phyloP scores from a whole-genome alignment of 2,888 invertebrate species.

The Erebia epiphron region DNA sequence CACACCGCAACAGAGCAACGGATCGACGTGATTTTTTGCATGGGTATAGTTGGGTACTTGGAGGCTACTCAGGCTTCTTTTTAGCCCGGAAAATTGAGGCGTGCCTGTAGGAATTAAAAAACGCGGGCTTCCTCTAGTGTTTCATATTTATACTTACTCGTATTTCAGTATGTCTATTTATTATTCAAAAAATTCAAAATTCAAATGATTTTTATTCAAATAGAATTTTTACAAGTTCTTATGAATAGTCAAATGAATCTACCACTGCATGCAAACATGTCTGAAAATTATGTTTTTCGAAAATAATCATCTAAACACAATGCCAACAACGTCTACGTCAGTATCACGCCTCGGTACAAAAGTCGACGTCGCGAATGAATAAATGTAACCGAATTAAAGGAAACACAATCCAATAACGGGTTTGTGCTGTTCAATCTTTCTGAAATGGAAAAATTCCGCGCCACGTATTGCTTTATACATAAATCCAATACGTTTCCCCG shows the following conservation, averaged over 20 bases:
- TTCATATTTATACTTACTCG: background rate
- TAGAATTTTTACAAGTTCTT: no score
- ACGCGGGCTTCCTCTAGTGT: no score
- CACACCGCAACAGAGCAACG: no score
- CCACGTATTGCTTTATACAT: conserved; percentile 22
- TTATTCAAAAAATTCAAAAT: no score
- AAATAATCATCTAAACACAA: background rate
- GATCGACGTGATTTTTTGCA: no score
- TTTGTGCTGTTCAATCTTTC: conserved; percentile 27
- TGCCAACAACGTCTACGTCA: background rate
- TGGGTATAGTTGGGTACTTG: no score
- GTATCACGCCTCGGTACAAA: background rate
- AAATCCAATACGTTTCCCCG: conserved; percentile 23
- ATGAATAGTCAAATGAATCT: no score
- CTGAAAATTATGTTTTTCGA: background rate
- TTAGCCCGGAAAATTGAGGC: no score
- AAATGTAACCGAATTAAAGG: conserved; percentile 35
- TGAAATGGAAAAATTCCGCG: conserved; percentile 21
- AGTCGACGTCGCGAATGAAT: conserved; percentile 28
- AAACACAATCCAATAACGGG: conserved; percentile 34
- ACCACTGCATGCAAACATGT: background rate
- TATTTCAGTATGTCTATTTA: background rate
- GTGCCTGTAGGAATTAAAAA: no score
- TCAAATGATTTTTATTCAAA: no score
- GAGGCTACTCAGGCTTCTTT: no score